Evolutionary conservation across 2,888 invertebrate species (phyloP).

Genomic region (Luperina testacea): DNA sequence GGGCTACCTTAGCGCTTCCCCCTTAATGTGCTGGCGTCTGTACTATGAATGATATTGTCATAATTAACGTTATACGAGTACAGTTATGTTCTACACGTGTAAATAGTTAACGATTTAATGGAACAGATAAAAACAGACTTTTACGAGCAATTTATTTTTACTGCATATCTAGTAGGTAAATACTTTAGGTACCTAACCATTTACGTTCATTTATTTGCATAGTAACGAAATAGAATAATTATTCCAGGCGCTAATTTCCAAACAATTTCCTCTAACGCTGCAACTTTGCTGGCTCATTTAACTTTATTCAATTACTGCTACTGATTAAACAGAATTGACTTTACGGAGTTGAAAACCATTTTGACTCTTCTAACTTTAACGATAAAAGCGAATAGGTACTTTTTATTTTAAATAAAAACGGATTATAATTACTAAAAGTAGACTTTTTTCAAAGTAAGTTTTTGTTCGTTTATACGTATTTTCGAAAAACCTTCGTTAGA

Average conservation of each 20-base stretch:
- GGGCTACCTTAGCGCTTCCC: no score
- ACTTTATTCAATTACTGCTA: conserved; percentile 46
- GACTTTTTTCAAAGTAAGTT: no score
- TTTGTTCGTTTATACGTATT: no score
- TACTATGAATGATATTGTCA: background rate
- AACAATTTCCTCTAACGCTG: conserved; percentile 32
- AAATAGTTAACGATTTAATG: background rate
- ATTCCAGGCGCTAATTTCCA: conserved; percentile 17
- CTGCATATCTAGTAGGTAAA: background rate
- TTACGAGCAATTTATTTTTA: background rate
- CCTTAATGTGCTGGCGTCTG: no score
- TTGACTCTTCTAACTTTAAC: background rate
- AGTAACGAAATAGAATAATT: conserved; percentile 4
- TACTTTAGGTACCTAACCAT: background rate
- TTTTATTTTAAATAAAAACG: background rate
- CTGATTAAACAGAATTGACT: conserved; percentile 1
- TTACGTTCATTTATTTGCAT: background rate
- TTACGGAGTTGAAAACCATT: conserved; percentile 6
- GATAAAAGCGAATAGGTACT: background rate
- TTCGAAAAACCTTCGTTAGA: background rate
- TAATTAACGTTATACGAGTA: background rate
- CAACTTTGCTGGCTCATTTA: conserved; percentile 41
- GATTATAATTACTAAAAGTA: background rate
- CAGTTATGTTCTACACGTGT: background rate
- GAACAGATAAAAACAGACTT: background rate